A percentile compares a stretch with the other conserved stretches of the same genome.
These are phyloP conservation scores for Conger conger DNA, from an alignment of 2,113 vertebrate genomes.

Conservation along the genomic window DNA sequence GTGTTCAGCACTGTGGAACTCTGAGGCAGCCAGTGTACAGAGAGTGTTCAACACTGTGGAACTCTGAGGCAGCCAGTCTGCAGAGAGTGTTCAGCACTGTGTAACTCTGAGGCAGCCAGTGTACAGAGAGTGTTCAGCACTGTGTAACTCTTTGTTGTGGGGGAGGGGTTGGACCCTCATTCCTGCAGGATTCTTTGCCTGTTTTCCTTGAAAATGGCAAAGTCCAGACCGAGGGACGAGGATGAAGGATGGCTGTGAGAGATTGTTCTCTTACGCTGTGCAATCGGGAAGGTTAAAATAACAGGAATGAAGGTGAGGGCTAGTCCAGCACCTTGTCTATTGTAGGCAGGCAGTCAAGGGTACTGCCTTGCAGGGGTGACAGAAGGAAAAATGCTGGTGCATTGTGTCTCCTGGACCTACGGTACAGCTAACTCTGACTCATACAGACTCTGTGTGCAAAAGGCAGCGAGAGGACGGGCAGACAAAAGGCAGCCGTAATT, in stretches of 20 bases:
- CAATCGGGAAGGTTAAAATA: background rate
- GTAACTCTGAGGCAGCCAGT: too few species aligned
- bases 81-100: too few species aligned
- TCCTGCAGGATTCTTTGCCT: background rate
- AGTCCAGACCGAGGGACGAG: background rate
- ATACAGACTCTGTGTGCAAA: slow-evolving; percentile 35
- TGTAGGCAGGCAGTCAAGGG: slow-evolving; percentile 12
- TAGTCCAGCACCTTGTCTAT: background rate
- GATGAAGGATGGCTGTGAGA: background rate
- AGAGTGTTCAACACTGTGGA: too few species aligned
- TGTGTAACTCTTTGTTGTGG: background rate
- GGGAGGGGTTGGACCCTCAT: background rate
- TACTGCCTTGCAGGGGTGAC: background rate
- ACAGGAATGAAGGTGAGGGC: background rate
- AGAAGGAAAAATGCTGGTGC: background rate
- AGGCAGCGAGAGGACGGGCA: slow-evolving; percentile 5
- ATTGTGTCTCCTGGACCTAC: background rate
- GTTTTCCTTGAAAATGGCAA: background rate
- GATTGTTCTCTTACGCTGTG: background rate
- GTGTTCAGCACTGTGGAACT: too few species aligned
- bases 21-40: too few species aligned
- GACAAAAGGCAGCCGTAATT: slow-evolving; percentile 31
- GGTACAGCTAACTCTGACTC: background rate
- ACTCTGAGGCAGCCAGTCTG: too few species aligned
- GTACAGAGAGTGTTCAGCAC: too few species aligned